Evolutionary conservation across 1,140 invertebrate genomes (phyloP), one percentile per base, ranked within the genome.

Genomic region (Hermetia illucens): DNA sequence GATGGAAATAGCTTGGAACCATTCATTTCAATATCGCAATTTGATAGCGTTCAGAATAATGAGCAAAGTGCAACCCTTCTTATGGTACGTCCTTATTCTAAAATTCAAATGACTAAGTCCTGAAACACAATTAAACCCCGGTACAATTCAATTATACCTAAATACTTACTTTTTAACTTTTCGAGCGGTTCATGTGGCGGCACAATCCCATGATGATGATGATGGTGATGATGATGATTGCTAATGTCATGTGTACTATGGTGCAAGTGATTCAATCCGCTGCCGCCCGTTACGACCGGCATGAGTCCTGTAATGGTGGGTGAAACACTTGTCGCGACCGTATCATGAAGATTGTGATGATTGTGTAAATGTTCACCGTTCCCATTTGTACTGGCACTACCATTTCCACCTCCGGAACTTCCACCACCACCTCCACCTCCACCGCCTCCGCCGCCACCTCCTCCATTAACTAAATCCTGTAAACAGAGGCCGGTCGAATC

Each of bases 91-190:
- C n/a, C n/a, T n/a, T n/a, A n/a, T n/a, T n/a, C n/a, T n/a, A n/a
- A n/a, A n/a, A n/a, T n/a, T n/a, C n/a, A n/a, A n/a, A n/a, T n/a
- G n/a, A n/a, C n/a, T n/a, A n/a, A n/a, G n/a, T n/a, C n/a, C n/a
- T n/a, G n/a, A n/a, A n/a, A n/a, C n/a, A n/a, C n/a, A n/a, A n/a
- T n/a, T n/a, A n/a, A n/a, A n/a, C n/a, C n/a, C n/a, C n/a, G n/a
- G n/a, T n/a, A n/a, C n/a, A n/a, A n/a, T n/a, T n/a, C n/a, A n/a
- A n/a, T n/a, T 27, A 8, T 27, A 27, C 8, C 24, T 9, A 75
- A 74, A 77, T 65, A 82, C 75, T 61, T 72, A 76, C 81, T 70
- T 77, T 82, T 83, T 45, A 85, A 68, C 63, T 83, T 85, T 64
- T 85, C 81, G 33, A 85, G 56, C 8, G 81, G 80, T 55, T 83